Conservation (phyloP, 2,888 invertebrate species). For the Torymus texanus region DNA sequence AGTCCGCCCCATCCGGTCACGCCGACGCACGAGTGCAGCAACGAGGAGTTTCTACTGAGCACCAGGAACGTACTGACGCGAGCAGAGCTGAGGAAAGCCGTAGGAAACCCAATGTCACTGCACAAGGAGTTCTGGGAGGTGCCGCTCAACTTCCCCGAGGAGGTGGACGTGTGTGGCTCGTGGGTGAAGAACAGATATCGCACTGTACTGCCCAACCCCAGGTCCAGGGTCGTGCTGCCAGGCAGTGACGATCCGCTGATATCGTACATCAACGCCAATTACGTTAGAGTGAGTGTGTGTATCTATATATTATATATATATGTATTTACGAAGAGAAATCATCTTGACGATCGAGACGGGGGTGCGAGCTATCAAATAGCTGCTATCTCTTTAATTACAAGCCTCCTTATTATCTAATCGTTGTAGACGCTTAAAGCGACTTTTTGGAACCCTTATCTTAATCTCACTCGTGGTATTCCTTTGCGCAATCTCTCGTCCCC, state of each 20-base stretch:
- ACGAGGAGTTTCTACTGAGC: slow-evolving; percentile 78
- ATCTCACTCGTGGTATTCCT: no score
- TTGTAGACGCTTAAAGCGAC: no score
- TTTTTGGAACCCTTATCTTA: no score
- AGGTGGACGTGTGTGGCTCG: slow-evolving; percentile 91
- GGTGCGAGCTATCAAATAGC: no score
- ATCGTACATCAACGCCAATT: slow-evolving; percentile 95
- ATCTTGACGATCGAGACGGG: no score
- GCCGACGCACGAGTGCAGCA: slow-evolving; percentile 78
- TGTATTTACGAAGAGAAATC: slow-evolving; percentile 5
- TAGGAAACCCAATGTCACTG: slow-evolving; percentile 77
- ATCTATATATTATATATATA: slow-evolving; percentile 7
- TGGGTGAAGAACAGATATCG: slow-evolving; percentile 93
- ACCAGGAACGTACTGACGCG: slow-evolving; percentile 78
- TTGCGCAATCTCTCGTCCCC: no score
- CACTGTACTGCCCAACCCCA: slow-evolving; percentile 92
- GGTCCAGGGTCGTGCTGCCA: slow-evolving; percentile 86
- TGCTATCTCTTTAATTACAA: no score
- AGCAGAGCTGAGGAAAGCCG: slow-evolving; percentile 75
- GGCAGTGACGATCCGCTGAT: slow-evolving; percentile 78
- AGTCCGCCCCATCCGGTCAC: slow-evolving; percentile 75
- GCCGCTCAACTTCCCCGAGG: slow-evolving; percentile 93
- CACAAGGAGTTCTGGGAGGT: slow-evolving; percentile 97
- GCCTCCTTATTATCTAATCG: no score
- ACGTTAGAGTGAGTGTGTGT: slow-evolving; percentile 84